Conservation (phyloP, 2,113 vertebrate genomes). For the Origma solitaria region DNA sequence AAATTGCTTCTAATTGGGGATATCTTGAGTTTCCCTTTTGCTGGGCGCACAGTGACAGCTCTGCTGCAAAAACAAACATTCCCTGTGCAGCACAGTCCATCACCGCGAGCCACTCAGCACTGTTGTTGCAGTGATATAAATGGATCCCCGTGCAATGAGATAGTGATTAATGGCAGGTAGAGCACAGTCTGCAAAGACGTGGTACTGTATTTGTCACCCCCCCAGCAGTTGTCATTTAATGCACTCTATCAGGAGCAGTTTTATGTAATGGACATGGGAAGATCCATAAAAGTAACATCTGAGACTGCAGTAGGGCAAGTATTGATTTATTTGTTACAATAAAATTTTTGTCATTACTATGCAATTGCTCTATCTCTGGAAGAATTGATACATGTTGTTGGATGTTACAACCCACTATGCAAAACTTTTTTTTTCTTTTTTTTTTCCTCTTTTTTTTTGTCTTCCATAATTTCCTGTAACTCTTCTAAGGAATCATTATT, state of each 20-base stretch:
- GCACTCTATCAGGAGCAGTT: slow-evolving; percentile 55
- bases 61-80: slow-evolving; percentile 67
- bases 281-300: slow-evolving; percentile 76
- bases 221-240: slow-evolving; percentile 69
- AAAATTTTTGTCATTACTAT: slow-evolving; percentile 79
- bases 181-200: not conserved
- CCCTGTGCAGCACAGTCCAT: slow-evolving; percentile 22
- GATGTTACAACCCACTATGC: slow-evolving; percentile 56
- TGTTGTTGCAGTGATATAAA: slow-evolving; percentile 64
- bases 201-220: slow-evolving; percentile 34
- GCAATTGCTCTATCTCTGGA: slow-evolving; percentile 72
- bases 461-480: slow-evolving; percentile 75
- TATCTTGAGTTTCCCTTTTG: slow-evolving; percentile 38
- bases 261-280: slow-evolving; percentile 73
- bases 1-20: not conserved
- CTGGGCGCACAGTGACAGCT: slow-evolving; percentile 6
- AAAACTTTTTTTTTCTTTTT: slow-evolving; percentile 57
- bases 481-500: slow-evolving; percentile 80
- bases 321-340: slow-evolving; percentile 81
- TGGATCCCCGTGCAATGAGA: slow-evolving; percentile 59
- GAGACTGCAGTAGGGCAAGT: slow-evolving; percentile 69
- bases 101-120: slow-evolving; percentile 52
- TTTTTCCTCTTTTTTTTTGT: not conserved
- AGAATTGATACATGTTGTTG: slow-evolving; percentile 72
- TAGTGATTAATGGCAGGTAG: slow-evolving; percentile 66